Evolutionary conservation across 2,797 vertebrate species (phyloP).

Genomic region (Scarus forsteni): DNA sequence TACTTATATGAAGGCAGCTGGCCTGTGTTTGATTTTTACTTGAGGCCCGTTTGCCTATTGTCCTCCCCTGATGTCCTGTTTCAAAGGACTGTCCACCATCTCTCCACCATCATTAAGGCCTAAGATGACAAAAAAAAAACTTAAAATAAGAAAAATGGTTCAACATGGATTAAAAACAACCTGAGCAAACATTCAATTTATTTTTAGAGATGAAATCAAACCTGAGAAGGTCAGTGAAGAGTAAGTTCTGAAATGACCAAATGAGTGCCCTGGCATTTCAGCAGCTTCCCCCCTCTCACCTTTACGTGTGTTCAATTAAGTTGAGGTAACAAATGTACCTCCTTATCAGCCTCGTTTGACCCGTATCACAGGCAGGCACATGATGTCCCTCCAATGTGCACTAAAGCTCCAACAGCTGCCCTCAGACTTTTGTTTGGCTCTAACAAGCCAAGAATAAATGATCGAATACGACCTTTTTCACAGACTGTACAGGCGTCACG

Average conservation of each 20-base stretch:
- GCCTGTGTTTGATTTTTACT: no score
- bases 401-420: slow-evolving; percentile 55
- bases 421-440: slow-evolving; percentile 56
- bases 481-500: slow-evolving; percentile 35
- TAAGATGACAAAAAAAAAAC: no score
- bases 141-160: not conserved
- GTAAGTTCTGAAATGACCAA: slow-evolving; percentile 24
- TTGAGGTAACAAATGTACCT: slow-evolving; percentile 42
- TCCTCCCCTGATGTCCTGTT: no score
- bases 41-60: no score
- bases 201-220: slow-evolving; percentile 42
- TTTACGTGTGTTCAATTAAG: slow-evolving; percentile 47
- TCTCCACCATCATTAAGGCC: no score
- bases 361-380: slow-evolving; percentile 41
- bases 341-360: slow-evolving; percentile 46
- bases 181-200: slow-evolving; percentile 6
- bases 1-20: no score
- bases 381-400: slow-evolving; percentile 31
- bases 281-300: slow-evolving; percentile 30
- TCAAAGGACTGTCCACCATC: no score
- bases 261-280: slow-evolving; percentile 36
- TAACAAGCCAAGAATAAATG: slow-evolving; percentile 57
- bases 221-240: slow-evolving; percentile 22
- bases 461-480: slow-evolving; percentile 71
- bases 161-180: slow-evolving; percentile 16